Percentiles rank a stretch among this genome's conserved stretches.
Conservation (phyloP, 2,113 vertebrate species). For the Psilopsiagon aymara region DNA sequence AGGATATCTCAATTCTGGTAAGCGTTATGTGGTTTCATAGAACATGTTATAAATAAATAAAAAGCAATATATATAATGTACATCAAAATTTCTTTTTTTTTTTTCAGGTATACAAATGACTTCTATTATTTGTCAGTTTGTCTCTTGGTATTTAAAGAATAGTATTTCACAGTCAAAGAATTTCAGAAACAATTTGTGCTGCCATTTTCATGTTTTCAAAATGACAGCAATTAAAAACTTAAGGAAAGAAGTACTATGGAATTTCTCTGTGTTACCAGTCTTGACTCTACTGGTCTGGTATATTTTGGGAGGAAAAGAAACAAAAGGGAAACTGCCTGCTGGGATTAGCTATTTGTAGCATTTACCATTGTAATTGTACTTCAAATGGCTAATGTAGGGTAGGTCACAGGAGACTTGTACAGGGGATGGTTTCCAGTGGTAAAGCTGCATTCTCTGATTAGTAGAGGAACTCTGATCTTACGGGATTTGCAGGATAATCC, state of each 20-base stretch:
- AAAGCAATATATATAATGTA: not conserved
- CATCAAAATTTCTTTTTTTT: not conserved
- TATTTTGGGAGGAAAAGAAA: not conserved
- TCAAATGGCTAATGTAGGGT: constrained; percentile 2
- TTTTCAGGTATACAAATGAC: not conserved
- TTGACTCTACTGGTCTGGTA: not conserved
- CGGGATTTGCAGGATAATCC: not conserved
- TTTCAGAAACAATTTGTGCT: not conserved
- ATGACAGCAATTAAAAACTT: not conserved
- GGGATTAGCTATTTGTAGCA: constrained; percentile 2
- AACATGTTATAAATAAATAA: not conserved
- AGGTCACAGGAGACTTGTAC: not conserved
- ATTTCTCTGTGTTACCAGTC: fast-evolving
- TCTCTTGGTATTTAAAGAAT: not conserved
- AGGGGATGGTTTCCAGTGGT: not conserved
- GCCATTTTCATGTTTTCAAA: not conserved
- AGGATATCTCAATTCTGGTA: not conserved
- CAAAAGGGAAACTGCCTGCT: not conserved
- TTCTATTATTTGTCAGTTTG: not conserved
- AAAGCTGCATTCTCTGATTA: not conserved
- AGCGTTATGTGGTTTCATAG: not conserved
- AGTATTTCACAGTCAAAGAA: not conserved
- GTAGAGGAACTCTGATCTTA: not conserved
- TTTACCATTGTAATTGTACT: constrained; percentile 24
- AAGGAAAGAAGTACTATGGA: not conserved